A percentile compares a stretch with the other conserved stretches of the same genome.
These are phyloP conservation scores for Drosophila aldrichi DNA, from an alignment of 2,888 invertebrate species.

Conservation along the genomic window DNA sequence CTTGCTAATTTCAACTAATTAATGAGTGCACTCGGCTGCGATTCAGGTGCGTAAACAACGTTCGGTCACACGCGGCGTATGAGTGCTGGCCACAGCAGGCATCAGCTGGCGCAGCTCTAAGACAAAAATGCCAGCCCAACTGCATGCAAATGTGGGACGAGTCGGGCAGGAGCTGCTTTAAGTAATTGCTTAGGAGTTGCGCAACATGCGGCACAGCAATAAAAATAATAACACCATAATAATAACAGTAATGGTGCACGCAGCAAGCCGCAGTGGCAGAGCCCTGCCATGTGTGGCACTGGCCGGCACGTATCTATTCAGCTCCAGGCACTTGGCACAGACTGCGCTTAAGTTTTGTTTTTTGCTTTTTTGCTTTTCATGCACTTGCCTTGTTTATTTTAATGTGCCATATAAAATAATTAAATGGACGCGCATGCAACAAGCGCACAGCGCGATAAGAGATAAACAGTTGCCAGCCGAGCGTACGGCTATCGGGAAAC, in stretches of 20 bases:
- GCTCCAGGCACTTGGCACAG: slow-evolving; percentile 37
- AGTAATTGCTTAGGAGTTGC: slow-evolving; percentile 76
- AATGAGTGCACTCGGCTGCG: neutral
- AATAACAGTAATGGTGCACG: slow-evolving; percentile 52
- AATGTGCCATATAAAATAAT: slow-evolving; percentile 77
- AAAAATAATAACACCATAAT: slow-evolving; percentile 65
- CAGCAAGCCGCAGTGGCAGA: slow-evolving; percentile 27
- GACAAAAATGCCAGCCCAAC: neutral
- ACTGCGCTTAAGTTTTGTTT: slow-evolving; percentile 18
- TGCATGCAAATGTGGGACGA: slow-evolving; percentile 47
- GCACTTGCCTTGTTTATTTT: slow-evolving; percentile 58
- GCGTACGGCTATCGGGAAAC: slow-evolving; percentile 7
- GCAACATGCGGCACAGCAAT: slow-evolving; percentile 67
- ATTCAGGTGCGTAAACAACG: neutral
- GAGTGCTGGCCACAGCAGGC: slow-evolving; percentile 35
- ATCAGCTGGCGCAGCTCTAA: neutral
- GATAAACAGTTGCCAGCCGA: slow-evolving; percentile 31
- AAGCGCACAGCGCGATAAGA: slow-evolving; percentile 51
- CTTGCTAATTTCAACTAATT: slow-evolving; percentile 1
- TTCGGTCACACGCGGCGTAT: slow-evolving; percentile 46
- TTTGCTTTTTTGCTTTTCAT: slow-evolving; percentile 18
- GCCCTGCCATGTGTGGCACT: slow-evolving; percentile 10
- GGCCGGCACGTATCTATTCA: neutral
- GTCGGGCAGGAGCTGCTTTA: slow-evolving; percentile 41
- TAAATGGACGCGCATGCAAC: slow-evolving; percentile 66